Evolutionary conservation across 2,113 vertebrate genomes (phyloP), one percentile per base, ranked within the genome.

Genomic region (Antechinus stuartii): DNA sequence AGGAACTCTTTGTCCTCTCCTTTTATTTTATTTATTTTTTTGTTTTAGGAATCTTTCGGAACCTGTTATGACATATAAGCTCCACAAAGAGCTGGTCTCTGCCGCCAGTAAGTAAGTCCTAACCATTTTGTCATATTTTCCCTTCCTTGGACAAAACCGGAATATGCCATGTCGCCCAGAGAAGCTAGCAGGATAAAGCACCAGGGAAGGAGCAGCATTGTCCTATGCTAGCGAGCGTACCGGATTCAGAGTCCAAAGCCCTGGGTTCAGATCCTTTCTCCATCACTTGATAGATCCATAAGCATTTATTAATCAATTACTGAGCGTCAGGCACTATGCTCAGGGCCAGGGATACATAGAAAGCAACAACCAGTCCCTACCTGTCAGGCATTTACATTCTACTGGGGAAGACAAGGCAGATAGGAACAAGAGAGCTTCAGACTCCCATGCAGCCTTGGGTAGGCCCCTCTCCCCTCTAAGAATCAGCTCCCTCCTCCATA

Each of bases 11-110:
- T 91, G 49, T 97, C 47, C 97, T 97, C 50, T 97, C 92, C 4
- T n/a, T n/a, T 68, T 26, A 12, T 47, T 47, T 55, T 97, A 16
- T n/a, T 68, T 26, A 12, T 47, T 47, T 55, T 97, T 97, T 35
- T 94, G 16, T 98, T 98, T 94, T 98, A 99, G 99, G 99, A 99
- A 99, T 98, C 99, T 99, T 92, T 99, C 99, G 95, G 99, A 99
- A 97, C 99, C 99, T 2, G 98, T 99, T 97, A 99, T 99, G 99
- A 99, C 99, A 7, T 99, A 99, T 98, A 98, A 97, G 96, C 99
- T 99, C 55, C 99, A 99, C 98, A 99, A 99, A 98, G 99, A 99
- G 96, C 98, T 99, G 97, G 99, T 99, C 97, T 99, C 98, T 94
- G 99, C 99, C 98, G 99, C 99, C 98, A 99, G 99, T 99, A 99